Evolutionary conservation across 2,888 invertebrate genomes (phyloP).

Genomic region (Melipona bicolor): DNA sequence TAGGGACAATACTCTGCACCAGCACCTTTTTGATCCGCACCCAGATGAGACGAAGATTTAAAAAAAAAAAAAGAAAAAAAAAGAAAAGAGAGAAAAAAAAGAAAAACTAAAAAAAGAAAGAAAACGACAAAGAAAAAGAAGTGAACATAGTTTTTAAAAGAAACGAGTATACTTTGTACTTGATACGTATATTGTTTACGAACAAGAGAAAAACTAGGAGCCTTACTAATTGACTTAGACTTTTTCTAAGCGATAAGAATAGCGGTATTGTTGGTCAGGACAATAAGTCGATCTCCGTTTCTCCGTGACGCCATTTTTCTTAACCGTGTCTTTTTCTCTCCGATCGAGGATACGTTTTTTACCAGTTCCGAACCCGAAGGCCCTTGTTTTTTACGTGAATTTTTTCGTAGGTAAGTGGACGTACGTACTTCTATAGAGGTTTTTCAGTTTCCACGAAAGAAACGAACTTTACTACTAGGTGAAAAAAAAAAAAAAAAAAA

Average conservation of each 20-base stretch:
- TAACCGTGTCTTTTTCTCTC: neutral
- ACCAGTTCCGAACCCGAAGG: neutral
- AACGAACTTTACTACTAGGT: neutral
- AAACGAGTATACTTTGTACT: slow-evolving; percentile 76
- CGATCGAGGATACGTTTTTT: neutral
- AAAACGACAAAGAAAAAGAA: slow-evolving; percentile 11
- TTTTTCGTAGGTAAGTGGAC: neutral
- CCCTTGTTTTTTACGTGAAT: neutral
- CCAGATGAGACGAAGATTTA: slow-evolving; percentile 56
- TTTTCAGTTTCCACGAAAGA: neutral
- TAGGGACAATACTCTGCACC: slow-evolving; percentile 82
- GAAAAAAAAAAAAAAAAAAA: neutral
- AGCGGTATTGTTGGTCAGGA: slow-evolving; percentile 77
- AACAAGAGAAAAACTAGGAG: slow-evolving; percentile 65
- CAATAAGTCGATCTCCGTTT: slow-evolving; percentile 43
- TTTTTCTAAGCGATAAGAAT: slow-evolving; percentile 74
- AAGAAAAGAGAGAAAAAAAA: slow-evolving; percentile 4
- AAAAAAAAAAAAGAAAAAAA: slow-evolving; percentile 24
- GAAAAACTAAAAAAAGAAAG: slow-evolving; percentile 17
- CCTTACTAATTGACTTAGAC: slow-evolving; percentile 76
- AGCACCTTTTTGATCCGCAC: slow-evolving; percentile 82
- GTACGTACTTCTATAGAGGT: neutral
- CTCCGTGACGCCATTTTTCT: neutral
- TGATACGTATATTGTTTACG: slow-evolving; percentile 72
- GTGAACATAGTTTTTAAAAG: slow-evolving; percentile 75